Evolutionary conservation across 2,113 vertebrate species (phyloP).

Genomic region (Nothobranchius furzeri): DNA sequence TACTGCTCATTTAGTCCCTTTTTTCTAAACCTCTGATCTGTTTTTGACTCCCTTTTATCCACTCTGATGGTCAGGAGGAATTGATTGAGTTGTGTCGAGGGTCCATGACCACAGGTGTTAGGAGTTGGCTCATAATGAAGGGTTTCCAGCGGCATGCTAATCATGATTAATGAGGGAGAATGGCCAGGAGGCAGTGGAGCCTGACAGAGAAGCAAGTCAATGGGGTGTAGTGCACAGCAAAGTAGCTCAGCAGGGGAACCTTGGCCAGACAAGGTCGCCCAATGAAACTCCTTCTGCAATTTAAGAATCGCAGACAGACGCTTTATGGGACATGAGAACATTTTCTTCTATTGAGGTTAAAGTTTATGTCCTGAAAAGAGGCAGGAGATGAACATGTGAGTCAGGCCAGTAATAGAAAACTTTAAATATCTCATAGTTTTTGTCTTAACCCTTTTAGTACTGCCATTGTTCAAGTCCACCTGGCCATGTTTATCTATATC

Average conservation of each 20-base stretch:
- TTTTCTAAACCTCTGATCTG: not conserved
- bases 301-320: not conserved
- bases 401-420: too few species aligned
- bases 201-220: conserved; percentile 11
- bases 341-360: not conserved
- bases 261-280: conserved; percentile 18
- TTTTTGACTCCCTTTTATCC: conserved; percentile 6
- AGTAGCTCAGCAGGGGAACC: not conserved
- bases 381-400: not conserved
- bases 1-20: not conserved
- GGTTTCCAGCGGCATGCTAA: conserved; percentile 55
- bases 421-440: too few species aligned
- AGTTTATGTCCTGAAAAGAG: not conserved
- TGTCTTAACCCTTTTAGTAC: too few species aligned
- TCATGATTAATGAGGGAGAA: conserved; percentile 60
- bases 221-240: conserved; percentile 13
- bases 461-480: too few species aligned
- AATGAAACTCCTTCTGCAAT: conserved; percentile 1
- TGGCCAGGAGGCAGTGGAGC: conserved; percentile 20
- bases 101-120: conserved; percentile 59
- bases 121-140: conserved; percentile 49
- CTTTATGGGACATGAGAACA: conserved; percentile 14
- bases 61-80: not conserved
- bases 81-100: conserved; percentile 49
- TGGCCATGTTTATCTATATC: too few species aligned